Evolutionary conservation across 2,888 invertebrate genomes (phyloP), one percentile per base, ranked within the genome.

Genomic region (Tromatobia lineatoria): DNA sequence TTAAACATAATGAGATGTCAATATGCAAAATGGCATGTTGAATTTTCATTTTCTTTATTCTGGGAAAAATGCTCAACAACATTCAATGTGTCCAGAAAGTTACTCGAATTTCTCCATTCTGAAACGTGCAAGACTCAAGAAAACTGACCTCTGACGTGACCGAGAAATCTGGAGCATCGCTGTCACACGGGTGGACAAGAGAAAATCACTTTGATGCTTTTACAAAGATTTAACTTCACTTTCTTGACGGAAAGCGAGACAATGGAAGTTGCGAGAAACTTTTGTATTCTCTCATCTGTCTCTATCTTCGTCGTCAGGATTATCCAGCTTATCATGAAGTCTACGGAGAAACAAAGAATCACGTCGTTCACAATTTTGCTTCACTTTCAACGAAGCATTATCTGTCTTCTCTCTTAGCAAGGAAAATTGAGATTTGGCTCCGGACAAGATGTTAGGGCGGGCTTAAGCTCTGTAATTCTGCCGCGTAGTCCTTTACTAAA

Each of bases 391-490:
- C 20, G 59, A 80, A 75, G 45, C 66, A 54, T 73, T 20, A 70
- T 25, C 47, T 47, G 18, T 69, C 29, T 11, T 3, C 38, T 45
- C n/a, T n/a, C n/a, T n/a, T n/a, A n/a, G n/a, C n/a, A n/a, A n/a
- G 34, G 66, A 50, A 76, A 76, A 67, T 61, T 20, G n/a, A 67
- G 45, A 29, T 18, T 42, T 57, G 57, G 57, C 47, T 67, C 73
- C 57, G 7, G 59, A 8, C 20, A 73, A 82, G 54, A 50, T 54
- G 47, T 76, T 52, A 11, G n/a, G 54, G 42, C 59, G 77, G 71
- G 76, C 77, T 78, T 78, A 78, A 73, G 50, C 75, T 34, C 50
- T 59, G 54, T 54, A 50, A 38, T 47, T 47, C 67, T 50, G 67
- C 11, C 59, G 38, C 7, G 13, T 74, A 18, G 67, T 75, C 15